phyloP scores from a whole-genome alignment of 2,888 invertebrate genomes.

The Pandemis corylana region DNA sequence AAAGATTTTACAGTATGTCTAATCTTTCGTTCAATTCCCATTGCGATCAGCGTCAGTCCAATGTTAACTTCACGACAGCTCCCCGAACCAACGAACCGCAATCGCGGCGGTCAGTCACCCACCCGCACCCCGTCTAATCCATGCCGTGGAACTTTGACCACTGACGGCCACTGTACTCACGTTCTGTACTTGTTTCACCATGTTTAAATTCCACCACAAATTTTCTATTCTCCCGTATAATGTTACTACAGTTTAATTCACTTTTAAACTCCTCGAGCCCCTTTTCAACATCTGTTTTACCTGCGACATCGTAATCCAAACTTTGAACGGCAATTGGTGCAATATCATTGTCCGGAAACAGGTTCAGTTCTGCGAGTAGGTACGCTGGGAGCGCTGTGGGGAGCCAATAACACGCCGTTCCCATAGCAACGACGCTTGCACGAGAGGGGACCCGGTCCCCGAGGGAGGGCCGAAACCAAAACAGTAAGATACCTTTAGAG shows the following conservation, averaged over 20 bases:
- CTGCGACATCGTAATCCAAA: constrained; percentile 44
- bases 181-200: not conserved
- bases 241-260: constrained; percentile 29
- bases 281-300: constrained; percentile 38
- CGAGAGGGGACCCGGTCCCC: constrained; percentile 71
- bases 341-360: constrained; percentile 52
- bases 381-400: constrained; percentile 68
- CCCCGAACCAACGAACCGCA: constrained; percentile 18
- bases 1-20: not conserved
- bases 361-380: constrained; percentile 53
- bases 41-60: not conserved
- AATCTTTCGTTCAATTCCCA: constrained; percentile 6
- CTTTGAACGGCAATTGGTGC: constrained; percentile 43
- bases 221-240: not conserved
- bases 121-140: constrained; percentile 22
- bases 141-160: constrained; percentile 2
- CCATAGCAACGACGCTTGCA: constrained; percentile 70
- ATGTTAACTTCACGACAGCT: constrained; percentile 27
- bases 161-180: not conserved
- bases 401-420: constrained; percentile 80
- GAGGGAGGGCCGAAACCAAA: constrained; percentile 68
- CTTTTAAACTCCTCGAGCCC: constrained; percentile 32
- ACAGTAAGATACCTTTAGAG: constrained; percentile 65
- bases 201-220: constrained; percentile 1
- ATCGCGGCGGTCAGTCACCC: constrained; percentile 22